Evolutionary conservation across 2,797 vertebrate species (phyloP).

Genomic region (Sebastes ruberrimus): DNA sequence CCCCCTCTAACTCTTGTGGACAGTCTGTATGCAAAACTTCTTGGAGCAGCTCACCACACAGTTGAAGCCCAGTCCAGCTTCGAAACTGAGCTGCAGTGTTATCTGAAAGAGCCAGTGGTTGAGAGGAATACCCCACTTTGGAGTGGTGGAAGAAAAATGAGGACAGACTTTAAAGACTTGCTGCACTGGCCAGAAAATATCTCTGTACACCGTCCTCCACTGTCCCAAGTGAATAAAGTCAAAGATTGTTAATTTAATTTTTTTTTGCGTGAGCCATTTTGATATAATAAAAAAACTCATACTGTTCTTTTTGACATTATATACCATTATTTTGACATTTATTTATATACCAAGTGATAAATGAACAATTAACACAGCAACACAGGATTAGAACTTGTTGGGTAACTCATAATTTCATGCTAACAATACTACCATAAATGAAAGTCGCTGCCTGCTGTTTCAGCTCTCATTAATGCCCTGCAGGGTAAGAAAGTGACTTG

Average conservation of each 20-base stretch:
- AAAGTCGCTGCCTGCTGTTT: not conserved
- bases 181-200: not conserved
- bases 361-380: no score
- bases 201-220: not conserved
- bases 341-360: no score
- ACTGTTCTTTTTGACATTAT: no score
- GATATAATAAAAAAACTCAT: no score
- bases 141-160: not conserved
- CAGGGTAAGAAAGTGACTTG: not conserved
- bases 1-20: not conserved
- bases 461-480: not conserved
- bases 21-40: not conserved
- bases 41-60: not conserved
- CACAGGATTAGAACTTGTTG: no score
- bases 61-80: not conserved
- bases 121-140: not conserved
- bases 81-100: not conserved
- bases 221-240: not conserved
- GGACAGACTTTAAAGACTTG: not conserved
- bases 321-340: no score
- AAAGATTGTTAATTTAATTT: no score
- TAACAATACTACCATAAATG: no score
- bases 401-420: no score
- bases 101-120: not conserved
- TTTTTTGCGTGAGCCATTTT: no score